Evolutionary conservation across 2,113 vertebrate genomes (phyloP).

Genomic region (Nycticryphes semicollaris): DNA sequence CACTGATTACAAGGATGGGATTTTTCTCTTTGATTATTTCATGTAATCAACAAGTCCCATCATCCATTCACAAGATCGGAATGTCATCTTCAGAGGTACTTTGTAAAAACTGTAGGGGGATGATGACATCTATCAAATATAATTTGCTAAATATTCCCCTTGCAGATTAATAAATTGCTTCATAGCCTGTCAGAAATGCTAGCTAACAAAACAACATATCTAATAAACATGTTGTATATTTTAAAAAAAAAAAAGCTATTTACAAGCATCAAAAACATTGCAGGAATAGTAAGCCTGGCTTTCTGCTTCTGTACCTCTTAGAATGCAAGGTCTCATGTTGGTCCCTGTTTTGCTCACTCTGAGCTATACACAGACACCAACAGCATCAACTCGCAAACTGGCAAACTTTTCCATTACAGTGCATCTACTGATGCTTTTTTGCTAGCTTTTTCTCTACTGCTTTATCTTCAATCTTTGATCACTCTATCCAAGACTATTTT

Average conservation of each 20-base stretch:
- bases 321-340: neutral
- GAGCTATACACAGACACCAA: neutral
- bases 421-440: neutral
- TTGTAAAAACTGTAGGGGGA: neutral
- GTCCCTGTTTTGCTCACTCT: neutral
- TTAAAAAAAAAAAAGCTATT: neutral
- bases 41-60: neutral
- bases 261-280: neutral
- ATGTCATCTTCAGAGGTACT: neutral
- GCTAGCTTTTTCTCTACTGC: neutral
- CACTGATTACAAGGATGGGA: neutral
- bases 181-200: neutral
- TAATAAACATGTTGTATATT: neutral
- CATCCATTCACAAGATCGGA: neutral
- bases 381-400: neutral
- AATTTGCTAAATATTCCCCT: neutral
- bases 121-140: neutral
- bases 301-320: neutral
- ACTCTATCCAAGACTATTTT: neutral
- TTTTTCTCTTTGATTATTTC: neutral
- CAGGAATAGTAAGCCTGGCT: neutral
- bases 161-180: neutral
- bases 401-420: neutral
- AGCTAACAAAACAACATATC: neutral
- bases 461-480: neutral